Evolutionary conservation across 2,113 vertebrate species (phyloP).

Genomic region (Burhinus oedicnemus): DNA sequence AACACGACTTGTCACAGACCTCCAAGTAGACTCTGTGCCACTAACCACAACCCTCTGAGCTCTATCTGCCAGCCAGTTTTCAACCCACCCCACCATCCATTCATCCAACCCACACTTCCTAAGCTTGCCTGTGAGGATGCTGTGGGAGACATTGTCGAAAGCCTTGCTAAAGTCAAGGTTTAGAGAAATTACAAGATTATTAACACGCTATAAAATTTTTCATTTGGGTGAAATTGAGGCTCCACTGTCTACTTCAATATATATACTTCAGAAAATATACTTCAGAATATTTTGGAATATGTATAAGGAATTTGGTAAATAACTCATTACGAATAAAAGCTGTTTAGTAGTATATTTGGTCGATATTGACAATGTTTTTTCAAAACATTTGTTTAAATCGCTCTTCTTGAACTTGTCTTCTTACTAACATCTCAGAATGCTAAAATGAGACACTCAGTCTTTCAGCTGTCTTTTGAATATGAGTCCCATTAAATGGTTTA

Average conservation of each 20-base stretch:
- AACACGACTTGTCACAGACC: too few relatives aligned
- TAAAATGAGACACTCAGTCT: background rate
- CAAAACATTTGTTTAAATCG: slow-evolving; percentile 1
- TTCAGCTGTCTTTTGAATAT: background rate
- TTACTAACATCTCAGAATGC: background rate
- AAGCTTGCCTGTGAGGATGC: too few relatives aligned
- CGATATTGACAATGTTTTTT: background rate
- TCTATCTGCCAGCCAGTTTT: too few relatives aligned
- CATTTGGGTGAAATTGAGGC: background rate
- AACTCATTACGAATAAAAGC: background rate
- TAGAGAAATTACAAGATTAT: background rate
- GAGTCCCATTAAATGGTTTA: slow-evolving; percentile 5
- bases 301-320: background rate
- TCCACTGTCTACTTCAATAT: background rate
- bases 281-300: background rate
- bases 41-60: too few relatives aligned
- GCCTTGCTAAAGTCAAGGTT: too few relatives aligned
- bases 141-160: too few relatives aligned
- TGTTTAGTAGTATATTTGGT: background rate
- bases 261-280: background rate
- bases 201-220: background rate
- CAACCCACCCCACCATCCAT: too few relatives aligned
- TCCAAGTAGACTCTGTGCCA: too few relatives aligned
- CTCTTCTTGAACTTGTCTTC: background rate
- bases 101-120: too few relatives aligned